phyloP scores from a whole-genome alignment of 2,797 vertebrate species.

The Cirrhinus mrigala region DNA sequence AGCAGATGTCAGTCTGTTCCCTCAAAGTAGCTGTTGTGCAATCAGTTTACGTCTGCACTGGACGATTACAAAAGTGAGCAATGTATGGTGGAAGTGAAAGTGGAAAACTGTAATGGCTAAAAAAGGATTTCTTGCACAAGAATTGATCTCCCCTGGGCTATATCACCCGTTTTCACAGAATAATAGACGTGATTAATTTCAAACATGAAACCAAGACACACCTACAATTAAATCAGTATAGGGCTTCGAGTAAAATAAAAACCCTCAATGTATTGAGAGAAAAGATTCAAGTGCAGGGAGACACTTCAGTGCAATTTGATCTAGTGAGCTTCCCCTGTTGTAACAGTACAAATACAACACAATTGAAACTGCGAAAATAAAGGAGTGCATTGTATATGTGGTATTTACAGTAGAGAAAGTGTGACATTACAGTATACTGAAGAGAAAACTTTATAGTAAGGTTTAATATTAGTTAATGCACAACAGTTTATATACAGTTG shows the following conservation, averaged over 20 bases:
- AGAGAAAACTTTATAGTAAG: background rate
- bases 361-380: background rate
- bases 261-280: background rate
- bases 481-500: no score
- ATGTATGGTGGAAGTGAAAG: constrained; percentile 10
- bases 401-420: background rate
- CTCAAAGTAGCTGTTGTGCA: background rate
- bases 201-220: constrained; percentile 2
- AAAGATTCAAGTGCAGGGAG: background rate
- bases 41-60: background rate
- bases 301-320: background rate
- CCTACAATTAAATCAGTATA: background rate
- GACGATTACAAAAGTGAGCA: background rate
- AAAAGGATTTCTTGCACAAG: background rate
- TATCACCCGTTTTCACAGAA: background rate
- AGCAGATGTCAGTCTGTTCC: background rate
- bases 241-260: background rate
- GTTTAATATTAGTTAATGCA: background rate
- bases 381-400: background rate
- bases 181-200: background rate
- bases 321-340: background rate
- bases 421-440: background rate
- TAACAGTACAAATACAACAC: background rate
- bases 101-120: background rate
- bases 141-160: background rate